These are phyloP conservation scores for Anableps anableps DNA, from an alignment of 2,797 vertebrate species.

Conservation along the genomic window DNA sequence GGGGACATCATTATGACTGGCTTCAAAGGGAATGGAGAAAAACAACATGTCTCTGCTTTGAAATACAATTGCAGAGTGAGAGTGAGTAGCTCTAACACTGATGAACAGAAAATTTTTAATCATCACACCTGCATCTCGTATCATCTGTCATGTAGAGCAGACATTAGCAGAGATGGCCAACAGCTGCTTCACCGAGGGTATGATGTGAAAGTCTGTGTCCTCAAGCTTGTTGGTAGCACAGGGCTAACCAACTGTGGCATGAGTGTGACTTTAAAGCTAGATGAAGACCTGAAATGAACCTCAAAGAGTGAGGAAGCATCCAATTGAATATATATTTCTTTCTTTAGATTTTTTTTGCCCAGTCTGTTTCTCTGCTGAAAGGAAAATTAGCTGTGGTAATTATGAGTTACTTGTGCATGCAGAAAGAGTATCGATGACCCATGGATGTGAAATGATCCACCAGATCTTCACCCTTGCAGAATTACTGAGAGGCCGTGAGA, in stretches of 20 bases:
- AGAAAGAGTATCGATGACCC: too few relatives aligned
- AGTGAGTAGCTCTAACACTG: conserved; percentile 37
- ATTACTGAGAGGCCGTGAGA: too few relatives aligned
- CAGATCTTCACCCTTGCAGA: too few relatives aligned
- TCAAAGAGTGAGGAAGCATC: neutral
- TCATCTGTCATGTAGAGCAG: conserved; percentile 47
- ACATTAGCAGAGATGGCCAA: conserved; percentile 48
- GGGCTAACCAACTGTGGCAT: conserved; percentile 37
- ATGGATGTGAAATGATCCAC: too few relatives aligned
- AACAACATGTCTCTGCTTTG: conserved; percentile 47
- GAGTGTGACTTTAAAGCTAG: conserved; percentile 33
- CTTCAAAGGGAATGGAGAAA: conserved; percentile 52
- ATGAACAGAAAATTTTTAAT: conserved; percentile 52
- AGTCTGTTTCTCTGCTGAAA: neutral
- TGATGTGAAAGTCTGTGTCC: conserved; percentile 22
- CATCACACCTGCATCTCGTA: conserved; percentile 36
- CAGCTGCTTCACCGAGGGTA: conserved; percentile 41
- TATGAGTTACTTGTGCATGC: neutral
- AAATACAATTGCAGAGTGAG: conserved; percentile 54
- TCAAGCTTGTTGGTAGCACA: conserved; percentile 29
- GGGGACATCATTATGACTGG: conserved; percentile 56
- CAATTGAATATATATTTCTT: neutral
- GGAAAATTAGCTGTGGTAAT: neutral
- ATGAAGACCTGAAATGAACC: neutral
- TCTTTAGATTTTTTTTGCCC: neutral